phyloP scores from a whole-genome alignment of 2,797 vertebrate genomes.

The Dicrostonyx torquatus region DNA sequence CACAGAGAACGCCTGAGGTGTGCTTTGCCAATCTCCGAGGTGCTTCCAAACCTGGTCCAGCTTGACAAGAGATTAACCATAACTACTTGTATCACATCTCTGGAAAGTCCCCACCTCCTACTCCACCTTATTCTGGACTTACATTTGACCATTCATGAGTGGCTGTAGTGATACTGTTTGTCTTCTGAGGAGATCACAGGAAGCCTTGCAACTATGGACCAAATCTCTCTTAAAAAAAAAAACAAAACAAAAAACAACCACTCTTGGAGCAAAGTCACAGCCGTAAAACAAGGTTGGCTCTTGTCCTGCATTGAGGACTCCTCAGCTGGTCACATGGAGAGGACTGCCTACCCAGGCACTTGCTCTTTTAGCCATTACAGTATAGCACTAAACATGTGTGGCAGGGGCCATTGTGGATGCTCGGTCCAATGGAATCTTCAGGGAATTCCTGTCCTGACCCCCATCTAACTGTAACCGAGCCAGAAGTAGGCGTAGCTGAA shows the following conservation, averaged over 20 bases:
- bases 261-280: not conserved
- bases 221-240: not conserved
- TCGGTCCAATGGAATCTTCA: not conserved
- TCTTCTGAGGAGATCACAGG: not conserved
- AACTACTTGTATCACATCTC: not conserved
- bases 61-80: not conserved
- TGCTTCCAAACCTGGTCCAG: not conserved
- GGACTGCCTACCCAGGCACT: not conserved
- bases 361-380: not conserved
- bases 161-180: not conserved
- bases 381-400: not conserved
- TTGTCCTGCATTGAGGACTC: rapidly evolving
- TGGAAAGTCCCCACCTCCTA: not conserved
- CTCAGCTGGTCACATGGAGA: not conserved
- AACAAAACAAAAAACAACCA: not conserved
- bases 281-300: not conserved
- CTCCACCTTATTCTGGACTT: not conserved
- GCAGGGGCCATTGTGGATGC: not conserved
- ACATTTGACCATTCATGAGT: not conserved
- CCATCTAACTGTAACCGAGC: not conserved
- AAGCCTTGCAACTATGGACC: not conserved
- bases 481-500: not conserved
- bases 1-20: not conserved
- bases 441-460: too few species aligned
- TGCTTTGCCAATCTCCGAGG: not conserved